These are phyloP conservation scores for Larimichthys crocea DNA, from an alignment of 2,113 vertebrate genomes.

Conservation along the genomic window DNA sequence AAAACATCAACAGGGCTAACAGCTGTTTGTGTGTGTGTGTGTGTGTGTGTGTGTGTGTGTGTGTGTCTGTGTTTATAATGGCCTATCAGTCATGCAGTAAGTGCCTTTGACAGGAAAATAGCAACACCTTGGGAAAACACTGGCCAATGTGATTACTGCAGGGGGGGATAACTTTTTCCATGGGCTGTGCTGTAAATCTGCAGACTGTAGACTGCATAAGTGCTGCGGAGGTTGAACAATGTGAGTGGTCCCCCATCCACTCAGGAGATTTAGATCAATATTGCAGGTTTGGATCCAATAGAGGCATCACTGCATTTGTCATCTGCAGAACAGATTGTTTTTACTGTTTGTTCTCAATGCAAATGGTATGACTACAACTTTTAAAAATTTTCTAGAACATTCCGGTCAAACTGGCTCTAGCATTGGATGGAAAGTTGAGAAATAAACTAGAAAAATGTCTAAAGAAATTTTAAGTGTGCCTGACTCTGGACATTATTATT, in stretches of 20 bases:
- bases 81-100: slow-evolving; percentile 73
- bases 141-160: slow-evolving; percentile 68
- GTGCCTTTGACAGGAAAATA: slow-evolving; percentile 73
- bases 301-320: slow-evolving; percentile 28
- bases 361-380: no score
- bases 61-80: slow-evolving; percentile 41
- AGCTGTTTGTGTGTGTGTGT: slow-evolving; percentile 12
- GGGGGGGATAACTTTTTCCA: slow-evolving; percentile 52
- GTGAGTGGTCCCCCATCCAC: slow-evolving; percentile 38
- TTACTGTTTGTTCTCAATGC: no score
- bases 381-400: not conserved
- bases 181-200: slow-evolving; percentile 55
- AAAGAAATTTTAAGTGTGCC: no score
- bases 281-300: slow-evolving; percentile 32
- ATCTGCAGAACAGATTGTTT: not conserved
- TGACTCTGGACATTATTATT: no score
- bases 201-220: slow-evolving; percentile 39
- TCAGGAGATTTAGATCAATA: slow-evolving; percentile 52
- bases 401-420: not conserved
- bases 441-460: not conserved
- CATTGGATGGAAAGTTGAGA: not conserved
- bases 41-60: slow-evolving; percentile 8
- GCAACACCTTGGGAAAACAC: slow-evolving; percentile 76
- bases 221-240: slow-evolving; percentile 36
- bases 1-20: not conserved